A percentile compares a stretch with the other conserved stretches of the same genome.
phyloP scores from a whole-genome alignment of 2,888 invertebrate genomes.

The Lithodes maja region DNA sequence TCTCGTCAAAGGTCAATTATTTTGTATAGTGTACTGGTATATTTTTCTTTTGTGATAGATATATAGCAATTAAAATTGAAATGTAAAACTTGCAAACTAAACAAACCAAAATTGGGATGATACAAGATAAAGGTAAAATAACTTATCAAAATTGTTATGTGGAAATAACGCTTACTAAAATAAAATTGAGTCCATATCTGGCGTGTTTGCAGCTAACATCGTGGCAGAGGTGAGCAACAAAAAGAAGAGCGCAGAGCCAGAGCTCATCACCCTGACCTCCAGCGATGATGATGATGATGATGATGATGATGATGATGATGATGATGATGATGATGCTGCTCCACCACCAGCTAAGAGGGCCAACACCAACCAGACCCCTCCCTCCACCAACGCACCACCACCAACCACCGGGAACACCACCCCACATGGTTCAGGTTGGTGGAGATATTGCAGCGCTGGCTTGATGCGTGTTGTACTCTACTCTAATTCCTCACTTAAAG shows the following conservation, averaged over 20 bases:
- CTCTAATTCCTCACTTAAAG: too few relatives aligned
- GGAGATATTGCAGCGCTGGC: neutral
- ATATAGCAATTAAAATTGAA: too few relatives aligned
- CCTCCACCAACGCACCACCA: conserved; percentile 15
- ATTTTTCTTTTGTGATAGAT: too few relatives aligned
- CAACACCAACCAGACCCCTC: conserved; percentile 36
- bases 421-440: conserved; percentile 55
- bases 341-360: conserved; percentile 65
- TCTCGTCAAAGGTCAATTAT: too few relatives aligned
- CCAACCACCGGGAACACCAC: conserved; percentile 33
- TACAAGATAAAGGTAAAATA: too few relatives aligned
- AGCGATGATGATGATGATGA: conserved; percentile 58
- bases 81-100: too few relatives aligned
- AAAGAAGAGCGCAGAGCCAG: conserved; percentile 48
- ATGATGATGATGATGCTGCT: conserved; percentile 51
- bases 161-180: neutral
- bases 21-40: too few relatives aligned
- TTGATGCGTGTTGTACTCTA: too few relatives aligned
- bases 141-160: neutral
- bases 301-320: conserved; percentile 36
- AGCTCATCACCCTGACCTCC: conserved; percentile 64
- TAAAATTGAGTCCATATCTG: neutral
- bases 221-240: conserved; percentile 65
- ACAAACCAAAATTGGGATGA: too few relatives aligned
- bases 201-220: conserved; percentile 47